A percentile compares a stretch with the other conserved stretches of the same genome.
Conservation (phyloP, 2,113 vertebrate genomes). For the Globicephala melas region DNA sequence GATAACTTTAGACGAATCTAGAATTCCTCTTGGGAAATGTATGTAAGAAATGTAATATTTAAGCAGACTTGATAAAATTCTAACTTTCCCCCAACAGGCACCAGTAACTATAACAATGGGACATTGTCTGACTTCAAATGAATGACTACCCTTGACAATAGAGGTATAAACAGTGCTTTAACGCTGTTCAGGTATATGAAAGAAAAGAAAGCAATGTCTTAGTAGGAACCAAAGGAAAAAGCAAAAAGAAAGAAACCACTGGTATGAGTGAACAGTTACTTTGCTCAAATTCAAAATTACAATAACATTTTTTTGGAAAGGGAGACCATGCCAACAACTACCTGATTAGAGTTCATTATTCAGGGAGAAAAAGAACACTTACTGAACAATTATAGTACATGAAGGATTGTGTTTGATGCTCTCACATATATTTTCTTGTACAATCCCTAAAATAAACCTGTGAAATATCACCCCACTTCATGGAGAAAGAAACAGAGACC, state of each 20-base stretch:
- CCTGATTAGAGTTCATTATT: background rate
- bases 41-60: conserved; percentile 36
- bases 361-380: background rate
- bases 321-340: background rate
- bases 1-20: background rate
- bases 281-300: conserved; percentile 42
- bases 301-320: background rate
- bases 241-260: conserved; percentile 13
- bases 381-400: background rate
- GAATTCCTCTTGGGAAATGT: conserved; percentile 27
- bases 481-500: background rate
- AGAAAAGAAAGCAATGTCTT: conserved; percentile 38
- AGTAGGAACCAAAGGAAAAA: conserved; percentile 18
- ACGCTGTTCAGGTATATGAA: conserved; percentile 32
- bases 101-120: conserved; percentile 42
- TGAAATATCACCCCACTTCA: background rate
- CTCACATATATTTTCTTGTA: background rate
- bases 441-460: background rate
- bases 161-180: conserved; percentile 42
- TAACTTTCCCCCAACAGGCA: conserved; percentile 28
- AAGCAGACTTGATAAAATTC: conserved; percentile 49
- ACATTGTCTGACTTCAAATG: conserved; percentile 6
- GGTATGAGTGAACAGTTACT: background rate
- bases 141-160: conserved; percentile 39
- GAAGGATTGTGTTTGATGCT: background rate